Base-by-base conservation (phyloP, 2,888 invertebrate species). In the Caradrina kadenii region DNA sequence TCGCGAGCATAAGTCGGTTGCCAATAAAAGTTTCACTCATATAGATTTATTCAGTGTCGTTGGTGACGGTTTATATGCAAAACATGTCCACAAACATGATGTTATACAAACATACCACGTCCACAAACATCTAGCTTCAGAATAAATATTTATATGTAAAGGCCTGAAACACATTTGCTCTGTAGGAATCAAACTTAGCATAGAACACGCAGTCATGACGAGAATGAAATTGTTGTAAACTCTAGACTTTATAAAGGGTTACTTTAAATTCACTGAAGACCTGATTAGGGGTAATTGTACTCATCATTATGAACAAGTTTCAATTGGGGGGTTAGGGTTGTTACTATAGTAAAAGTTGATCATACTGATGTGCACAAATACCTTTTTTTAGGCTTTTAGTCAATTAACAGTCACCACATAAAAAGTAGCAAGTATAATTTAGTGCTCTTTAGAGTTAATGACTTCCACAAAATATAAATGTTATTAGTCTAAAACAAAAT, bases 21-120 rank as follows among this genome's bases (percentile, higher is more conserved):
- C 55, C 60, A 15, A 50, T 65, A 59, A 60, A 62, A 63, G 21
- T 53, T 63, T 54, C 26, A 63, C 52, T 63, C 49, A n/a, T 54
- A 52, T 22, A 63, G 11, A 66, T 66, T 42, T 55, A 53, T 52
- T 54, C 42, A 53, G 55, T 60, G 60, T 39, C 55, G 15, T 61
- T 52, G 45, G 7, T 26, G 39, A 39, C 13, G 35, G n/a, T 73
- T 63, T 49, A 53, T 61, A 76, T 79, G 63, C 63, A 73, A 73
- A 73, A 26, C 66, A 48, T 21, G 45, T 53, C 31, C 56, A 63
- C 60, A 67, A 67, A 60, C 42, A 73, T 60, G 66, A 50, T 79
- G n/a, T 55, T 66, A 26, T 52, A 66, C 21, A 73, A 60, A 58
- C 66, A 79, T 63, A 79, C 63, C 74, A 79, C 79, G 76, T 79